phyloP scores from a whole-genome alignment of 2,797 vertebrate genomes.

The Mycteria americana region DNA sequence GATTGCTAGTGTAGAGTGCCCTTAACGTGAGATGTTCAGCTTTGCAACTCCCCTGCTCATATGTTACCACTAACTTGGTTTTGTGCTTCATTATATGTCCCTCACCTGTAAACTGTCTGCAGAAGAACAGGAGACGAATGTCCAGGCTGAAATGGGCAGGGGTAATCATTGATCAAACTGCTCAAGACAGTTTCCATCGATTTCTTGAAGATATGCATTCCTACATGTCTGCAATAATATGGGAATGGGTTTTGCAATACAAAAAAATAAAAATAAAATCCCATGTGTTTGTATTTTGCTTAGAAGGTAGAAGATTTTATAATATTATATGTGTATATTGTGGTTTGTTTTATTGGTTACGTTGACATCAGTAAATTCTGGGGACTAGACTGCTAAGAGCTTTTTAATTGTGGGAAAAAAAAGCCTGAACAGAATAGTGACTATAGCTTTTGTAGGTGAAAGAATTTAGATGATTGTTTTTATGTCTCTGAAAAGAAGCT shows the following conservation, averaged over 20 bases:
- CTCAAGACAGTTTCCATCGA: constrained; percentile 28
- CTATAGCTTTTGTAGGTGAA: not conserved
- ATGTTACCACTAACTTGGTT: constrained; percentile 54
- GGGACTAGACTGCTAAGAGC: not conserved
- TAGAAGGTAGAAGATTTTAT: not conserved
- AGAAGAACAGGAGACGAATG: constrained; percentile 55
- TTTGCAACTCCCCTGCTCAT: constrained; percentile 22
- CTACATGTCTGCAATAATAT: not conserved
- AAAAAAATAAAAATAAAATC: not conserved
- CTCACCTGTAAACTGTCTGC: constrained; percentile 57
- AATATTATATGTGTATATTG: fast-evolving
- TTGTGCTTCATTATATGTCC: constrained; percentile 67
- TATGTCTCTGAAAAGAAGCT: not conserved
- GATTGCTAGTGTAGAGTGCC: not conserved
- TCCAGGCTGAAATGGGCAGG: constrained; percentile 30
- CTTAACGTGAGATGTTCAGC: constrained; percentile 31
- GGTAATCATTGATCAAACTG: constrained; percentile 44
- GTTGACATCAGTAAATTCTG: fast-evolving
- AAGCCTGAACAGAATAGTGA: not conserved
- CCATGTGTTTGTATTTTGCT: not conserved
- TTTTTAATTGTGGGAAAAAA: not conserved
- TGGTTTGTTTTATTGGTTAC: not conserved
- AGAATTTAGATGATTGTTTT: not conserved
- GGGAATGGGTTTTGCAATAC: not conserved
- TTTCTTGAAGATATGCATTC: constrained; percentile 26